These are phyloP conservation scores for Urocynchramus pylzowi DNA, from an alignment of 2,113 vertebrate species.

Conservation along the genomic window DNA sequence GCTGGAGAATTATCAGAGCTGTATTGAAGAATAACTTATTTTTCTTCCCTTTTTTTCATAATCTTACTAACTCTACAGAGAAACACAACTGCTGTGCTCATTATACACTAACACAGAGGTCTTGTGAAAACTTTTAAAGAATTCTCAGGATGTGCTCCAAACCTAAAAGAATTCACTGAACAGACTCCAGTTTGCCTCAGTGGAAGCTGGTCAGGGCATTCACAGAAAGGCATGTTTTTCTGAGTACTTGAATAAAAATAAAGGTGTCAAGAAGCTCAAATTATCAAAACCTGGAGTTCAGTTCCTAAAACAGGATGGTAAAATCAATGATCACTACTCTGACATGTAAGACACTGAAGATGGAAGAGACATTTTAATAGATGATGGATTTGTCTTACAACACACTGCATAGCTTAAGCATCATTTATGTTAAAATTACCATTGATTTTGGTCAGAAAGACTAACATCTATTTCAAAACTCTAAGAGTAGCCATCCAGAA, in stretches of 20 bases:
- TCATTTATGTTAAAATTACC: neutral
- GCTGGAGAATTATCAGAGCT: neutral
- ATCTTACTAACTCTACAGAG: neutral
- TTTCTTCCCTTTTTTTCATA: neutral
- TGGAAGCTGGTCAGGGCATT: neutral
- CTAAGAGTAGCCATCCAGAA: neutral
- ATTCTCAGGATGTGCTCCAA: neutral
- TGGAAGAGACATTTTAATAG: neutral
- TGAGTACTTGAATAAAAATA: neutral
- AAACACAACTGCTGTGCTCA: neutral
- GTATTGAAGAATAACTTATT: neutral
- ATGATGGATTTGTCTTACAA: neutral
- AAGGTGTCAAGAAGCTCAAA: neutral
- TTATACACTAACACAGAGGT: neutral
- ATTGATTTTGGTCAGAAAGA: neutral
- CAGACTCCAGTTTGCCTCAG: neutral
- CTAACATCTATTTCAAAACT: neutral
- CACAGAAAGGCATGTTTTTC: neutral
- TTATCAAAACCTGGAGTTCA: neutral
- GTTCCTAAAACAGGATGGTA: neutral
- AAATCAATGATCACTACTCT: neutral
- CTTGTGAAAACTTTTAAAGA: neutral
- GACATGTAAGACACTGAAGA: neutral
- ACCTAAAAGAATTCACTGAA: neutral
- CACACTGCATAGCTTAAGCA: neutral